Base-by-base conservation (phyloP, 2,888 invertebrate genomes). In the Strigamia transsilvanica region DNA sequence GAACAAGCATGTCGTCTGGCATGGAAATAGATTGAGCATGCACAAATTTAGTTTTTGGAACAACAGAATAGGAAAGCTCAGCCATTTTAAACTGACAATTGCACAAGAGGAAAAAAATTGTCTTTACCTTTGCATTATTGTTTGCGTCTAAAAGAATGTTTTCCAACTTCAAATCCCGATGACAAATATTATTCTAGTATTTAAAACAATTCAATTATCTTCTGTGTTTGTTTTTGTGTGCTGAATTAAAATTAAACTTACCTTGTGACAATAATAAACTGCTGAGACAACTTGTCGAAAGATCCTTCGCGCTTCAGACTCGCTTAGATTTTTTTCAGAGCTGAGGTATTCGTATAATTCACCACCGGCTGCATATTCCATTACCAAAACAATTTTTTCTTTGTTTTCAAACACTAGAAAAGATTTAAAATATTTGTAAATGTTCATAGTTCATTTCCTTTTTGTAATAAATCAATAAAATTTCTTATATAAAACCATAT, bases 361-460 rank as follows among this genome's bases (percentile, higher is more conserved):
- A 83, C 99, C 99, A 83, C 99, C 98, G 83, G 95, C 95, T 85
- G 98, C 99, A 89, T 98, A 99, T 90, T 99, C 99, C 98, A 99
- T 98, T 42, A 99, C 98, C 85, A 99, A 91, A 85, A 99, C 97
- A 93, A 99, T 99, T 90, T 98, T 98, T 90, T 99, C 98, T 87
- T 96, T 93, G 90, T 99, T 99, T 91, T 99, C 99, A 90, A 99
- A 99, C 86, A 99, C 99, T 97, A 90, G 84, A 91, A 91, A 85
- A 84, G 83, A 86, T 85, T 85, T 4, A 38, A 38, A 38, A 38
- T 38, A 6, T 38, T 5, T 27, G 27, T 27, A 27, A 27, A 3
- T 27, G 3, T 27, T 27, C 27, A n/a, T n/a, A n/a, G n/a, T n/a
- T n/a, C n/a, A n/a, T n/a, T n/a, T n/a, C n/a, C n/a, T n/a, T n/a